These are phyloP conservation scores for Panzeria rudis DNA, from an alignment of 2,888 invertebrate species.

Conservation along the genomic window DNA sequence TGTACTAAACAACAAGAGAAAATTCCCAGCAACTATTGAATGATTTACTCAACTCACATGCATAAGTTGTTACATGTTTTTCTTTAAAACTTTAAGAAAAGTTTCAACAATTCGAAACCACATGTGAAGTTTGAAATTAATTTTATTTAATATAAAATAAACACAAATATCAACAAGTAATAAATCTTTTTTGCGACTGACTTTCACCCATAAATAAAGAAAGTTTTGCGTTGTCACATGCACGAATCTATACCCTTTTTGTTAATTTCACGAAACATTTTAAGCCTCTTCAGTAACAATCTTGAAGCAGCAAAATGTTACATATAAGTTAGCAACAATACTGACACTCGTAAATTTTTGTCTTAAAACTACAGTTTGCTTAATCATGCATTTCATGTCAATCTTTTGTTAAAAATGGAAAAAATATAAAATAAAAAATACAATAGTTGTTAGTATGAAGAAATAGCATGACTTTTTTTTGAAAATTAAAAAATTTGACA, in stretches of 20 bases:
- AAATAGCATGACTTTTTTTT: background rate
- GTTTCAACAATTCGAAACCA: background rate
- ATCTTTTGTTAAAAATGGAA: background rate
- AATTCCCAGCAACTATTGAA: background rate
- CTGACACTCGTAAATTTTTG: background rate
- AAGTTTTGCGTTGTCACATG: constrained; percentile 54
- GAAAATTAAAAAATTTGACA: background rate
- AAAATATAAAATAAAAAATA: background rate
- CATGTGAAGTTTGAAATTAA: background rate
- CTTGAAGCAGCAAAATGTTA: background rate
- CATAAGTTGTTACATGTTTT: background rate
- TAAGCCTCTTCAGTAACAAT: background rate
- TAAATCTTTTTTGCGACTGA: constrained; percentile 54
- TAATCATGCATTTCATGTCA: background rate
- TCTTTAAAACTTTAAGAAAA: background rate
- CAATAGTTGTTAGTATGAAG: background rate
- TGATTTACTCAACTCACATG: background rate
- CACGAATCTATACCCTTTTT: constrained; percentile 41
- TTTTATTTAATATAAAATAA: constrained; percentile 15
- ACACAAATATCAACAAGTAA: constrained; percentile 23
- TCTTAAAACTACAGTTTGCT: background rate
- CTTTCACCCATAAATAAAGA: constrained; percentile 66
- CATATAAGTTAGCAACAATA: background rate
- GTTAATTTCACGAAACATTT: constrained; percentile 11
- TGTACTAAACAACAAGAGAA: background rate